A percentile compares a stretch with the other conserved stretches of the same genome.
Conservation (phyloP, 2,888 invertebrate species). For the Polyommatus icarus region DNA sequence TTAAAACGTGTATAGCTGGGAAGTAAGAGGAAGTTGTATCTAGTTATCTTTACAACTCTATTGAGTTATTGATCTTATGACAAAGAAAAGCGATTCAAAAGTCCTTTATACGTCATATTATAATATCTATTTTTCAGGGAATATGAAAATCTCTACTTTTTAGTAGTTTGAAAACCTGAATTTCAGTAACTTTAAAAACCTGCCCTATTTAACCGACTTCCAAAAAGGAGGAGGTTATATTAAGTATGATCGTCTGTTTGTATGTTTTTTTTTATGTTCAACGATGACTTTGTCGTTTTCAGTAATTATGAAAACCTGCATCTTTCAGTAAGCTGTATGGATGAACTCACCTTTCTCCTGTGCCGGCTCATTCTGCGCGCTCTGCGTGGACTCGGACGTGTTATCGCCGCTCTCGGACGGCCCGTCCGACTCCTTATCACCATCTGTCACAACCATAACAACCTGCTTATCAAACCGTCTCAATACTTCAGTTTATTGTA, state of each 20-base stretch:
- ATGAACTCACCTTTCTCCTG: constrained; percentile 71
- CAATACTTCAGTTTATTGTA: background rate
- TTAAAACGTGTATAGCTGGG: background rate
- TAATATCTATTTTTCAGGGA: background rate
- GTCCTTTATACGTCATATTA: no score
- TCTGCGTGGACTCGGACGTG: constrained; percentile 74
- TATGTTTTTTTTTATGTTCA: no score
- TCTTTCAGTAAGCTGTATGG: background rate
- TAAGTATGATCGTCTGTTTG: no score
- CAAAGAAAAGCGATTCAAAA: background rate
- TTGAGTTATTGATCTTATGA: background rate
- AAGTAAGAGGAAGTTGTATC: background rate
- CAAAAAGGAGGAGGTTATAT: no score
- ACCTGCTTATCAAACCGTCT: constrained; percentile 27
- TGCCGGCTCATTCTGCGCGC: constrained; percentile 68
- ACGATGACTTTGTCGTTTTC: background rate
- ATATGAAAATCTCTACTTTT: background rate
- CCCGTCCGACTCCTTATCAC: constrained; percentile 77
- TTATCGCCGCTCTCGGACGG: constrained; percentile 78
- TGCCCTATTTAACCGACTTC: background rate
- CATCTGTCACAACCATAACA: constrained; percentile 57
- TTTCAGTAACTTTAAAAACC: no score
- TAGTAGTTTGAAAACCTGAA: no score
- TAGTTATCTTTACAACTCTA: background rate
- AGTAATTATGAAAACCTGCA: background rate